phyloP scores from a whole-genome alignment of 2,888 invertebrate species.

The Chrysolina haemoptera region DNA sequence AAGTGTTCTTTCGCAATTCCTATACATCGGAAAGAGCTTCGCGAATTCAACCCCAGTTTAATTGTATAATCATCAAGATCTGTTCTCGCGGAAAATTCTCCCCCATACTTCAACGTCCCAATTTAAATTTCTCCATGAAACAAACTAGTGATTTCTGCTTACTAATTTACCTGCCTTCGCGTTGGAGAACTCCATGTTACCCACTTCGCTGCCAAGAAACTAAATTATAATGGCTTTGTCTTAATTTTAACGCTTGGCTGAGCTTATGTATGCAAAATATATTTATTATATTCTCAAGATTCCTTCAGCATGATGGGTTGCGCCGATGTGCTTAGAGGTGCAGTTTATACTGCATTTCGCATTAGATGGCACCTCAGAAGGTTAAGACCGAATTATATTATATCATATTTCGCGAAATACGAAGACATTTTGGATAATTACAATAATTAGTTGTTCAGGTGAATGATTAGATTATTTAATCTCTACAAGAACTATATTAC shows the following conservation, averaged over 20 bases:
- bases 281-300: constrained; percentile 10
- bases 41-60: not conserved
- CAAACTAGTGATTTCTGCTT: constrained; percentile 30
- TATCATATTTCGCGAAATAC: not conserved
- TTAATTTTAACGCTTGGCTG: constrained; percentile 38
- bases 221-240: constrained; percentile 44
- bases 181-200: not conserved
- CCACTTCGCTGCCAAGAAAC: constrained; percentile 31
- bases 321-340: constrained; percentile 8
- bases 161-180: constrained; percentile 27
- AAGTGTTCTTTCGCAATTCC: no score
- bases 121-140: constrained; percentile 18
- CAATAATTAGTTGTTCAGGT: not conserved
- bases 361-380: not conserved
- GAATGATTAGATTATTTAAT: not conserved
- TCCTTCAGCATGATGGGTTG: not conserved
- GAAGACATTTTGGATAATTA: not conserved
- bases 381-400: not conserved
- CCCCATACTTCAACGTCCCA: not conserved
- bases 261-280: constrained; percentile 24
- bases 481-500: no score
- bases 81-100: not conserved
- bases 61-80: constrained; percentile 6
- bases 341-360: constrained; percentile 19
- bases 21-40: no score